These are phyloP conservation scores for Microctenopoma stevenorrisi DNA, from an alignment of 2,797 vertebrate species.

Conservation along the genomic window DNA sequence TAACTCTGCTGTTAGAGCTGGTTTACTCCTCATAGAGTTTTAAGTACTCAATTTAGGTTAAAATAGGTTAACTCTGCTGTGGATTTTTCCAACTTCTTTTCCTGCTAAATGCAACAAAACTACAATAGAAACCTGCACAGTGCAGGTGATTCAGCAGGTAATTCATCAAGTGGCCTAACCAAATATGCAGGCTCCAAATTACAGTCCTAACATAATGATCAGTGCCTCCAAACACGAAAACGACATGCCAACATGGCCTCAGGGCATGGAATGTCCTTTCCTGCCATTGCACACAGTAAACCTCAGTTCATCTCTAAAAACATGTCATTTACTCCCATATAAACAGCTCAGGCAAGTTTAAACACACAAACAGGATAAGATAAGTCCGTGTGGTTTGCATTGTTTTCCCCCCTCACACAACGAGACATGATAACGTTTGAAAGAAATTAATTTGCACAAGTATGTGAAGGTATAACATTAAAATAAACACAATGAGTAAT, in stretches of 20 bases:
- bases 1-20: too few relatives aligned
- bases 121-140: not conserved
- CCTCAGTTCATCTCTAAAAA: slow-evolving; percentile 4
- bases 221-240: not conserved
- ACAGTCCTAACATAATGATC: not conserved
- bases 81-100: slow-evolving; percentile 3
- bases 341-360: slow-evolving; percentile 4
- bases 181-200: not conserved
- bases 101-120: not conserved
- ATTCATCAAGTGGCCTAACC: not conserved
- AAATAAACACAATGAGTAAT: too few relatives aligned
- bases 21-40: too few relatives aligned
- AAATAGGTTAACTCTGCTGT: too few relatives aligned
- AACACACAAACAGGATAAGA: not conserved
- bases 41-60: too few relatives aligned
- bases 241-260: not conserved
- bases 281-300: slow-evolving; percentile 6
- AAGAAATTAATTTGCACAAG: too few relatives aligned
- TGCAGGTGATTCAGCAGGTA: not conserved
- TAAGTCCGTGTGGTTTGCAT: not conserved
- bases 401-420: not conserved
- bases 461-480: too few relatives aligned
- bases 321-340: not conserved
- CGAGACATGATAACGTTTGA: too few relatives aligned
- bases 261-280: slow-evolving; percentile 13